Conservation (phyloP, 2,888 invertebrate species). For the Agonum fuliginosum region DNA sequence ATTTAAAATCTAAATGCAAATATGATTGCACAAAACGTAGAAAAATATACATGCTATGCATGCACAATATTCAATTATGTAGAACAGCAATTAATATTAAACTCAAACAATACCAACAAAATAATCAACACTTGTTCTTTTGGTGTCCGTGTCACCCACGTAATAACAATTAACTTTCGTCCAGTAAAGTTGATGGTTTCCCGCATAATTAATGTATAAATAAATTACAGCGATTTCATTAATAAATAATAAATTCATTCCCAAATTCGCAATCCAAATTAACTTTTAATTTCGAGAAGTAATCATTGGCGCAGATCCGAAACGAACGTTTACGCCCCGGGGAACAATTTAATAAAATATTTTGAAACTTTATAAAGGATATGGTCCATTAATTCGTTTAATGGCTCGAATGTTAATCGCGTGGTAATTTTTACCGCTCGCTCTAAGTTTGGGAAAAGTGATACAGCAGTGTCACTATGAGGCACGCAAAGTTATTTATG, state of each 20-base stretch:
- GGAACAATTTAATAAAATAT: conserved; percentile 42
- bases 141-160: not conserved
- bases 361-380: conserved; percentile 42
- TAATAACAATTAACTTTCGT: conserved; percentile 9
- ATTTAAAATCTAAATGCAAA: too few species aligned
- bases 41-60: too few species aligned
- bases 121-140: conserved; percentile 1
- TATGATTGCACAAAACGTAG: too few species aligned
- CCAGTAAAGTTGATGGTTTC: not conserved
- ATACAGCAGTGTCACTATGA: conserved; percentile 37
- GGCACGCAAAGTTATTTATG: conserved; percentile 42
- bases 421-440: conserved; percentile 43
- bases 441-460: conserved; percentile 29
- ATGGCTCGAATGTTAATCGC: conserved; percentile 41
- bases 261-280: not conserved
- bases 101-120: not conserved
- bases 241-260: not conserved
- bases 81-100: not conserved
- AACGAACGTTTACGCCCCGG: not conserved
- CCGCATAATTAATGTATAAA: conserved; percentile 10
- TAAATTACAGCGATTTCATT: conserved; percentile 8
- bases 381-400: conserved; percentile 44
- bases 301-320: conserved; percentile 4
- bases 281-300: conserved; percentile 20
- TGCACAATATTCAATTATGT: too few species aligned